Conservation (phyloP, 2,113 vertebrate genomes). For the Protobothrops mucrosquamatus region DNA sequence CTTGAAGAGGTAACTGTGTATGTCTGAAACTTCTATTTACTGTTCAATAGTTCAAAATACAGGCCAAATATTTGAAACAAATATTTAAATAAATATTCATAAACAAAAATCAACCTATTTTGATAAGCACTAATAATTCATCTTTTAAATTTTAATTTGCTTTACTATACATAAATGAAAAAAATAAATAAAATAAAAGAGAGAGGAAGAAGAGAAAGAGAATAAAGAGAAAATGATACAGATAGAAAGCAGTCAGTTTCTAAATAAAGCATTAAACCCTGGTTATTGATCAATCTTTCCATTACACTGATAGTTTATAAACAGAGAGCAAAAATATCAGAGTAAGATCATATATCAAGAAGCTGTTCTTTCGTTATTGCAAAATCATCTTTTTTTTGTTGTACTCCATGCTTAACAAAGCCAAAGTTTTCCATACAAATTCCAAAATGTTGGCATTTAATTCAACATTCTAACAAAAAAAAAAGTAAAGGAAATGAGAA, state of each 20-base stretch:
- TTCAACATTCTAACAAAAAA: no score
- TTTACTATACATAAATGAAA: neutral
- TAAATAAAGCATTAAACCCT: neutral
- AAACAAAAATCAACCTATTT: neutral
- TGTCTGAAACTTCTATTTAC: neutral
- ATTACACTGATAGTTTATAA: neutral
- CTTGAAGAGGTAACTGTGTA: neutral
- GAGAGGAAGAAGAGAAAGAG: neutral
- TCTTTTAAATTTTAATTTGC: neutral
- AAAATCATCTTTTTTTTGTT: no score
- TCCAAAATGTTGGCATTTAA: no score
- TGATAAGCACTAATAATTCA: neutral
- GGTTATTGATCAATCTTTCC: neutral
- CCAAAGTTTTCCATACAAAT: no score
- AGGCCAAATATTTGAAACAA: neutral
- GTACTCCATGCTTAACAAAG: no score
- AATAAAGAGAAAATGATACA: neutral
- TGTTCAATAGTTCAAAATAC: neutral
- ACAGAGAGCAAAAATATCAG: neutral
- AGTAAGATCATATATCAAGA: neutral
- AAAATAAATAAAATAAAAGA: neutral
- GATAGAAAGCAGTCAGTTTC: neutral
- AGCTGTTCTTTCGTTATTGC: neutral
- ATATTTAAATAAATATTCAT: neutral
- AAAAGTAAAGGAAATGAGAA: no score